Evolutionary conservation across 2,888 invertebrate genomes (phyloP).

Genomic region (Patella caerulea): DNA sequence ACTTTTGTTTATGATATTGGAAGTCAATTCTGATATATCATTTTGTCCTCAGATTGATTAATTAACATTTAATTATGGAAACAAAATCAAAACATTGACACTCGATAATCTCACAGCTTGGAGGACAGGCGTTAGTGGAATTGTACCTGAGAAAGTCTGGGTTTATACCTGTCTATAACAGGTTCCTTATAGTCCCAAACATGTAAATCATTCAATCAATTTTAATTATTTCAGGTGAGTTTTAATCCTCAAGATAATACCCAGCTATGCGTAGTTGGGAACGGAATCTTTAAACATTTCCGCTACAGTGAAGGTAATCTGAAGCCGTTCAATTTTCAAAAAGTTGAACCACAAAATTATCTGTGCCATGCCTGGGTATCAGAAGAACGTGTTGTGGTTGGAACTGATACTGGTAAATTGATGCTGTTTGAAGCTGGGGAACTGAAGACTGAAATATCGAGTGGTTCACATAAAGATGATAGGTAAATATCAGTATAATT

Average conservation of each 20-base stretch:
- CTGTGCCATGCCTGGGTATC: constrained; percentile 86
- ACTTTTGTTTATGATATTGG: too few relatives aligned
- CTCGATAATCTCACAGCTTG: too few relatives aligned
- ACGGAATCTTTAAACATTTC: constrained; percentile 81
- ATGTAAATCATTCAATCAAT: too few relatives aligned
- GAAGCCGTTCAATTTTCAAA: constrained; percentile 87
- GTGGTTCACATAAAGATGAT: constrained; percentile 50
- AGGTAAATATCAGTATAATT: too few relatives aligned
- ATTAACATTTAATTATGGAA: too few relatives aligned
- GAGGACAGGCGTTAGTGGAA: too few relatives aligned
- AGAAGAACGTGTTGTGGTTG: constrained; percentile 86
- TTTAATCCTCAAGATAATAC: constrained; percentile 85
- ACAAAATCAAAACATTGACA: too few relatives aligned
- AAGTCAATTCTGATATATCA: too few relatives aligned
- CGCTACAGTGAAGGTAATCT: constrained; percentile 84
- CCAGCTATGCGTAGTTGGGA: constrained; percentile 79
- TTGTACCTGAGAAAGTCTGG: too few relatives aligned
- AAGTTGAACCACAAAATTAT: constrained; percentile 83
- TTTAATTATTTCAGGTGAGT: constrained; percentile 75
- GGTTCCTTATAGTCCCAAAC: too few relatives aligned
- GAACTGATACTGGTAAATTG: constrained; percentile 83
- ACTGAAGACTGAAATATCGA: constrained; percentile 74
- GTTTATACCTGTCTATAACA: too few relatives aligned
- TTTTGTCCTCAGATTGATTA: too few relatives aligned
- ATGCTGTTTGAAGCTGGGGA: constrained; percentile 90